Evolutionary conservation across 2,113 vertebrate genomes (phyloP), one percentile per base, ranked within the genome.

Genomic region (Podarcis muralis): DNA sequence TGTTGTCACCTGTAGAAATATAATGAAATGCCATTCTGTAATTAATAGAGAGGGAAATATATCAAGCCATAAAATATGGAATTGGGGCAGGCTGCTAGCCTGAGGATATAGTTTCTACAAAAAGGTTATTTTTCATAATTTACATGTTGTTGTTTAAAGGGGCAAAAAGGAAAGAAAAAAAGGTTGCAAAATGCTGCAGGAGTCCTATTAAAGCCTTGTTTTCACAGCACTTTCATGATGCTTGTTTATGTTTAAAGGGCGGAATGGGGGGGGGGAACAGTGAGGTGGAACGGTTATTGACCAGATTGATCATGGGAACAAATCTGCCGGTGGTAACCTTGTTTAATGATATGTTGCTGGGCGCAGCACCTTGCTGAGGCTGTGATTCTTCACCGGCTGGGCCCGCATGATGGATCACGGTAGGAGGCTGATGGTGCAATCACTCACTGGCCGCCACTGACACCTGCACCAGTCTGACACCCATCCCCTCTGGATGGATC

Each of bases 401-500:
- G 96, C 94, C 96, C 95, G 97, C 97, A 97, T 99, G 98, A 99
- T 99, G 98, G 98, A 99, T 99, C 98, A 97, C 97, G 96, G 97
- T 97, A 96, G 98, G 97, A 97, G 97, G 97, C 97, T 98, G 98
- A 98, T 98, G 98, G 98, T 95, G 96, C 98, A 97, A 99, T 99
- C 99, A 99, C 98, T 99, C 99, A 99, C 97, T 94, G 96, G 97
- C 97, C 95, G 93, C 92, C 96, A 94, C 93, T 92, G 96, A 97
- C 97, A 98, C 97, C 97, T 98, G 97, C 98, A 97, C 97, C 97
- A 94, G 96, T 95, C 96, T 97, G 98, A 97, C 98, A 97, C 97
- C 96, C 93, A 97, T 98, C 98, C 98, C 98, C 95, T 94, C 95
- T 87, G 97, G 97, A 97, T 95, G 87, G 83, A 94, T 93, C 96